Conservation (phyloP, 2,113 vertebrate species). For the Seriola dumerili region DNA sequence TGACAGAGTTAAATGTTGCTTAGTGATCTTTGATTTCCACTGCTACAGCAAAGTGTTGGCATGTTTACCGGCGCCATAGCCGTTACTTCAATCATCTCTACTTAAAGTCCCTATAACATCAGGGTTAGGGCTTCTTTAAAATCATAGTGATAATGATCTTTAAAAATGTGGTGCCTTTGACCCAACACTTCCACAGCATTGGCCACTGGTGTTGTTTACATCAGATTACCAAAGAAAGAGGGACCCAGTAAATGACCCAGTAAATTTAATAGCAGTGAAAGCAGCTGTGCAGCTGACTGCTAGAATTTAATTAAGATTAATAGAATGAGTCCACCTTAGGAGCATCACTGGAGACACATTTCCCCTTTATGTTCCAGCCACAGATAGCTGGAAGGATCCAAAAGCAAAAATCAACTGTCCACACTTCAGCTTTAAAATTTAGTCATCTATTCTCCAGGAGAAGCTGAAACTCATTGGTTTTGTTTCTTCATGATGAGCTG, state of each 20-base stretch:
- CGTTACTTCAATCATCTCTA: too few species aligned
- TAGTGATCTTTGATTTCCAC: too few species aligned
- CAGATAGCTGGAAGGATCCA: background rate
- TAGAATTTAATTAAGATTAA: conserved; percentile 39
- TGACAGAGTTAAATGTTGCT: too few species aligned
- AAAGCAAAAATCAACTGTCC: conserved; percentile 19
- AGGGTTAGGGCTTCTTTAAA: background rate
- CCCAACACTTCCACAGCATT: background rate
- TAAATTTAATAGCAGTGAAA: background rate
- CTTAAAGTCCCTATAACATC: too few species aligned
- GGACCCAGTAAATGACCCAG: background rate
- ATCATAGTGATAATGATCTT: background rate
- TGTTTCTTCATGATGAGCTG: conserved; percentile 28
- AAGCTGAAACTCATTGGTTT: background rate
- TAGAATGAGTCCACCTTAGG: conserved; percentile 2
- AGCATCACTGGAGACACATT: conserved; percentile 16
- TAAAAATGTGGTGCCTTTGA: background rate
- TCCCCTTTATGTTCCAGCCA: background rate
- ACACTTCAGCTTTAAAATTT: conserved; percentile 45
- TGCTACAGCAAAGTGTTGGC: too few species aligned
- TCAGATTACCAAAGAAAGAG: conserved; percentile 1
- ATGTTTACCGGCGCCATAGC: too few species aligned
- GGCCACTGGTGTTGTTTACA: too few species aligned
- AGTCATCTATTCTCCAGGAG: conserved; percentile 25
- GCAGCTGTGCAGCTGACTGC: background rate